Conservation (phyloP, 1,140 invertebrate species). For the Drosophila kurseongensis region DNA sequence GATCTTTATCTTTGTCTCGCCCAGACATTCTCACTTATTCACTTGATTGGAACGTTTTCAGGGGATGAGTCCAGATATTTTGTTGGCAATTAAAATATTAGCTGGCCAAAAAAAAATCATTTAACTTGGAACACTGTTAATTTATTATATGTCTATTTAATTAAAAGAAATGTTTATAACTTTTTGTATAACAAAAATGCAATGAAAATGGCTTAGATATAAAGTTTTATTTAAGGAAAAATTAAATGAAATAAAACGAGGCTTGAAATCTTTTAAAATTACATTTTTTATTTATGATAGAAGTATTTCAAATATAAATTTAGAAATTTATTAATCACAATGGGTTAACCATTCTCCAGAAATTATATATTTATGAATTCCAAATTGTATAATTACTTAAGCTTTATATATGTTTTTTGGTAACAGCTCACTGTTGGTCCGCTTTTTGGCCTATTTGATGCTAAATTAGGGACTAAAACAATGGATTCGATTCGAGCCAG, state of each 20-base stretch:
- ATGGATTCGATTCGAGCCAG: constrained; percentile 11
- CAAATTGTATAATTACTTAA: background rate
- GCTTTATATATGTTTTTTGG: background rate
- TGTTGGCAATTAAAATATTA: constrained; percentile 23
- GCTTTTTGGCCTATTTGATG: background rate
- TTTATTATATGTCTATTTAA: constrained; percentile 20
- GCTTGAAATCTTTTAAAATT: too few relatives aligned
- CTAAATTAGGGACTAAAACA: constrained; percentile 21
- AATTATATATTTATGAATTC: too few relatives aligned
- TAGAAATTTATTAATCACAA: too few relatives aligned
- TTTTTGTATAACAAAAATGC: too few relatives aligned
- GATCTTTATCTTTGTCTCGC: constrained; percentile 45
- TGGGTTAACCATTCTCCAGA: too few relatives aligned
- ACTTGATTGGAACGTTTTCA: background rate
- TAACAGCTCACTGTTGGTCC: background rate
- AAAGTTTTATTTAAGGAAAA: too few relatives aligned
- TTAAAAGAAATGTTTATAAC: background rate
- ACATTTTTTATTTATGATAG: too few relatives aligned
- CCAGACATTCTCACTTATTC: constrained; percentile 38
- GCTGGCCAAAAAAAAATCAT: constrained; percentile 3
- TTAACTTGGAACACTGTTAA: constrained; percentile 16
- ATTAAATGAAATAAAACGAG: too few relatives aligned
- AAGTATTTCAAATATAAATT: too few relatives aligned
- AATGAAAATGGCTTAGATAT: too few relatives aligned
- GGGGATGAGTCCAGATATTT: constrained; percentile 1